phyloP scores from a whole-genome alignment of 2,113 vertebrate species.

The Sciurus niger region DNA sequence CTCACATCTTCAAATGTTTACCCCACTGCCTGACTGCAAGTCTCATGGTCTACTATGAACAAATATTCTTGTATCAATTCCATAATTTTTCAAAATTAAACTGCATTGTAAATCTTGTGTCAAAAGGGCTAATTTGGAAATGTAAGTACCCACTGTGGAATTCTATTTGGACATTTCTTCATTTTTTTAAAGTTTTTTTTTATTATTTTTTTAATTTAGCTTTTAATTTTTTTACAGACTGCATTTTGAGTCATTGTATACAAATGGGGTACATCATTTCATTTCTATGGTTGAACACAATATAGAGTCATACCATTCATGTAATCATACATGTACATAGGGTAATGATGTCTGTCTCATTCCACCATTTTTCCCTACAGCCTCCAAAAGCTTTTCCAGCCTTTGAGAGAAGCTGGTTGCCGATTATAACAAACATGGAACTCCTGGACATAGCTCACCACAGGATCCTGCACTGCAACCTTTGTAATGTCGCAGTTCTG shows the following conservation, averaged over 20 bases:
- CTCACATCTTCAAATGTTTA: not conserved
- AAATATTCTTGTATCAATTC: not conserved
- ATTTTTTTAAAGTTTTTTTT: not conserved
- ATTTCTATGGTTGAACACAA: no score
- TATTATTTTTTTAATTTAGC: no score
- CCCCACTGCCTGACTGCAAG: not conserved
- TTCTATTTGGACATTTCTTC: not conserved
- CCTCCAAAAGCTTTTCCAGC: not conserved
- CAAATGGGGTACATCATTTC: no score
- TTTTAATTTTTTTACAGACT: no score
- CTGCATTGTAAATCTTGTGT: not conserved
- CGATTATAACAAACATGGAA: not conserved
- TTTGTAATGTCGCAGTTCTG: not conserved
- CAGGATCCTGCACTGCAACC: not conserved
- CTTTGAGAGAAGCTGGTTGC: constrained; percentile 21
- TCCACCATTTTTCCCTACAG: not conserved
- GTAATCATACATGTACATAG: no score
- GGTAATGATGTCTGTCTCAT: no score
- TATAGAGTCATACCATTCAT: no score
- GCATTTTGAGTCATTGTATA: no score
- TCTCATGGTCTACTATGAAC: not conserved
- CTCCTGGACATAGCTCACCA: not conserved
- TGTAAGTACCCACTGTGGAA: not conserved
- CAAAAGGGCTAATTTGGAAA: constrained; percentile 29
- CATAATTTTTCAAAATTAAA: constrained; percentile 47